A percentile compares a stretch with the other conserved stretches of the same genome.
These are phyloP conservation scores for Pollimyrus isidori DNA, from an alignment of 2,113 vertebrate genomes.

Conservation along the genomic window DNA sequence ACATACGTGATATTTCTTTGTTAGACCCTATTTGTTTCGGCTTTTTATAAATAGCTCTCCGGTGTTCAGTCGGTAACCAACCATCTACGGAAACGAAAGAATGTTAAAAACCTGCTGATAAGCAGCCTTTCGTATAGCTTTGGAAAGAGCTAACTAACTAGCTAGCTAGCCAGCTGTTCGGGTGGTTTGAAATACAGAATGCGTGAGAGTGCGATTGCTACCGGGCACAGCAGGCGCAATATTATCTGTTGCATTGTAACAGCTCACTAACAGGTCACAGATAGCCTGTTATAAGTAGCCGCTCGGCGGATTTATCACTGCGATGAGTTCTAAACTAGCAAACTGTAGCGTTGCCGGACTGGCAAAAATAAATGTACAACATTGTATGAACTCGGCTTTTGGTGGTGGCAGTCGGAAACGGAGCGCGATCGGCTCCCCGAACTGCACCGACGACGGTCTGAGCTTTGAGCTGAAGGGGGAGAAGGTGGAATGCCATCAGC, in stretches of 20 bases:
- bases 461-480: constrained; percentile 52
- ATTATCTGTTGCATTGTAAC: background rate
- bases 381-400: constrained; percentile 20
- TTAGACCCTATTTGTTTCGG: background rate
- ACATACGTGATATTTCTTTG: background rate
- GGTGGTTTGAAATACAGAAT: background rate
- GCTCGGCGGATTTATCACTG: background rate
- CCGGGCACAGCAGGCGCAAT: background rate
- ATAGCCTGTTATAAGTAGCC: background rate
- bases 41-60: background rate
- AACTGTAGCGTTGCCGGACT: background rate
- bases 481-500: constrained; percentile 35
- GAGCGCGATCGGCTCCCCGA: constrained; percentile 44
- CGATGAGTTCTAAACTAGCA: background rate
- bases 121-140: background rate
- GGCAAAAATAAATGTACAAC: background rate
- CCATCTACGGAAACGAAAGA: background rate
- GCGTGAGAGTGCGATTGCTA: background rate
- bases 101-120: background rate
- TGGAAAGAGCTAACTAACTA: no score
- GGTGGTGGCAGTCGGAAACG: constrained; percentile 52
- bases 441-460: constrained; percentile 38
- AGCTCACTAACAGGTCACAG: background rate
- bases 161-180: background rate
- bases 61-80: no score